Evolutionary conservation across 2,888 invertebrate species (phyloP), one percentile per base, ranked within the genome.

Genomic region (Julus scandinavius): DNA sequence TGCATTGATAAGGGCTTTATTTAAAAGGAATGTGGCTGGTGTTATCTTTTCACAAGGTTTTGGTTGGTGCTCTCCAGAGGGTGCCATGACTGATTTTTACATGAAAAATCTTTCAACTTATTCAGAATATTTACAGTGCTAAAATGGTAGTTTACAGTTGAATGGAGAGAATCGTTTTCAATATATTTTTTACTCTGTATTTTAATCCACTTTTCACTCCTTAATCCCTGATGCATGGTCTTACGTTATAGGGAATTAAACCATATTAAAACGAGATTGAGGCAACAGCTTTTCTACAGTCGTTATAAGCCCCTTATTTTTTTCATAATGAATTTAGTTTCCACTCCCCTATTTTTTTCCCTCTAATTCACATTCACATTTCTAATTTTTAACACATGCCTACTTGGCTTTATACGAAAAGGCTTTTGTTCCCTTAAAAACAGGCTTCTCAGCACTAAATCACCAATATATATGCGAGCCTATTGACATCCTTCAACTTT

Each of bases 321-420:
- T 80, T 63, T 20, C 80, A 40, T 80, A 80, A 80, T 80, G 80
- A 80, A 80, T 80, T 63, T 80, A 38, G 80, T 40, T 11, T 38
- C 38, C 38, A 29, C 80, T 38, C 29, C 15, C 29, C 13, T 11
- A 11, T 5, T 11, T 38, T 80, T 80, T 80, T 17, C 54, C 54
- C 17, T 54, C 29, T 38, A 38, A 80, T 80, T 80, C 80, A 80
- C 80, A 80, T 80, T 80, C 80, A 38, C 80, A 15, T 80, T 80
- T 80, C 80, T 80, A 80, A 80, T 80, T 80, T 80, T 80, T 80
- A 80, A 80, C 80, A 80, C 80, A 38, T 80, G 80, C 80, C 80
- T 80, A 80, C 38, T 80, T 38, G 80, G 80, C 13, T 38, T 38
- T 17, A 9, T 38, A 0, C 6, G 15, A 80, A 80, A 80, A 38